phyloP scores from a whole-genome alignment of 1,140 invertebrate genomes.

The Drosophila busckii region DNA sequence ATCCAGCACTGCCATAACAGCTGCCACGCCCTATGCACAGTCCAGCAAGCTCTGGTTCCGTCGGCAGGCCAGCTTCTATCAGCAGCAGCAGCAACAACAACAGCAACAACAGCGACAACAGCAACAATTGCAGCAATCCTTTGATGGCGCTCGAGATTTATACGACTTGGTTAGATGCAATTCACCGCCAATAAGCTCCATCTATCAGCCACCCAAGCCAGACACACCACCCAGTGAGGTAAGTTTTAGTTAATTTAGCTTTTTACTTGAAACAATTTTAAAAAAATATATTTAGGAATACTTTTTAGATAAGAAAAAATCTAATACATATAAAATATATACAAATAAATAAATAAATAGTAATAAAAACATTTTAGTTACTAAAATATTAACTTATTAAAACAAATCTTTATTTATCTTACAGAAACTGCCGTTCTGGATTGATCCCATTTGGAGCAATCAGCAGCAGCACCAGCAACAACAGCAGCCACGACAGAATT shows the following conservation, averaged over 20 bases:
- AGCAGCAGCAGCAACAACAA: conserved; percentile 31
- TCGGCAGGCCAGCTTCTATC: conserved; percentile 38
- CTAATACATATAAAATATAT: background rate
- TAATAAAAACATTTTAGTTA: background rate
- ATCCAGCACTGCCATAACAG: conserved; percentile 25
- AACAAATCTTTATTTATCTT: conserved; percentile 8
- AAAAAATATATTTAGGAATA: too few relatives aligned
- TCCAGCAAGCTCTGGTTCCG: conserved; percentile 56
- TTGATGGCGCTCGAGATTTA: conserved; percentile 7
- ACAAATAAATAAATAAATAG: background rate
- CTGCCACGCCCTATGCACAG: conserved; percentile 12
- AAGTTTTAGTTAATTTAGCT: conserved; percentile 20
- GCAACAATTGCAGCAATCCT: background rate
- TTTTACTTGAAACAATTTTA: too few relatives aligned
- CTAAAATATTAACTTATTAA: background rate
- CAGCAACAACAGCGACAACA: conserved; percentile 6
- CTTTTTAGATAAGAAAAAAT: too few relatives aligned
- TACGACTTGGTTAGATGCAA: conserved; percentile 44
- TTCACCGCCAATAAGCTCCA: conserved; percentile 34
- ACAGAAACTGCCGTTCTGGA: conserved; percentile 70
- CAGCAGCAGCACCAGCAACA: conserved; percentile 25
- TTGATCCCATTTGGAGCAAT: conserved; percentile 75
- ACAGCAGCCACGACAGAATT: conserved; percentile 31
- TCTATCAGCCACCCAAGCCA: conserved; percentile 77
- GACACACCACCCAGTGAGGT: conserved; percentile 78